Evolutionary conservation across 2,888 invertebrate genomes (phyloP), one percentile per base, ranked within the genome.

Genomic region (Blomia tropicalis): DNA sequence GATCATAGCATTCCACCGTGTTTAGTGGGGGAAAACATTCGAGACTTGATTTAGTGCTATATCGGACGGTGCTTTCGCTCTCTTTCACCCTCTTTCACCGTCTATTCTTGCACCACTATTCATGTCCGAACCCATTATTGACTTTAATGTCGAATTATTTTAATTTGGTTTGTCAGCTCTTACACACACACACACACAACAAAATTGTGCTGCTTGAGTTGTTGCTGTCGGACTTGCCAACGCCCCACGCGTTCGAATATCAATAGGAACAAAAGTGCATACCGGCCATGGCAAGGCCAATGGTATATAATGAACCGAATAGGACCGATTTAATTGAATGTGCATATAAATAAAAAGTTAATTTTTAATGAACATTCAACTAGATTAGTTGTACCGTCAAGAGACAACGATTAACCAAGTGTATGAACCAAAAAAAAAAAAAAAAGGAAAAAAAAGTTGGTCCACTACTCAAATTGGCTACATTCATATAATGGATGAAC

Each of bases 261-360:
- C n/a, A n/a, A n/a, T n/a, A n/a, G n/a, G n/a, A n/a, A n/a, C n/a
- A n/a, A n/a, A n/a, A n/a, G n/a, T n/a, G n/a, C n/a, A n/a, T n/a
- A n/a, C n/a, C n/a, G n/a, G n/a, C n/a, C n/a, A n/a, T n/a, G n/a
- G n/a, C n/a, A n/a, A n/a, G n/a, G n/a, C n/a, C n/a, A n/a, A n/a
- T n/a, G n/a, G n/a, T n/a, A n/a, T n/a, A n/a, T n/a, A n/a, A n/a
- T n/a, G n/a, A n/a, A n/a, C n/a, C n/a, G n/a, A n/a, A n/a, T n/a
- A n/a, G n/a, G 36, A n/a, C 23, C 51, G n/a, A 47, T 11, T 47
- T 47, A 47, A 47, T 47, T 47, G 51, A 47, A 47, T 47, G 51
- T 47, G 51, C 51, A 47, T 47, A 47, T 47, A 47, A 47, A 11
- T 47, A 47, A 47, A 47, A 47, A 47, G 51, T 47, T 47, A 47